phyloP scores from a whole-genome alignment of 2,113 vertebrate species.

The Pluvianellus socialis region DNA sequence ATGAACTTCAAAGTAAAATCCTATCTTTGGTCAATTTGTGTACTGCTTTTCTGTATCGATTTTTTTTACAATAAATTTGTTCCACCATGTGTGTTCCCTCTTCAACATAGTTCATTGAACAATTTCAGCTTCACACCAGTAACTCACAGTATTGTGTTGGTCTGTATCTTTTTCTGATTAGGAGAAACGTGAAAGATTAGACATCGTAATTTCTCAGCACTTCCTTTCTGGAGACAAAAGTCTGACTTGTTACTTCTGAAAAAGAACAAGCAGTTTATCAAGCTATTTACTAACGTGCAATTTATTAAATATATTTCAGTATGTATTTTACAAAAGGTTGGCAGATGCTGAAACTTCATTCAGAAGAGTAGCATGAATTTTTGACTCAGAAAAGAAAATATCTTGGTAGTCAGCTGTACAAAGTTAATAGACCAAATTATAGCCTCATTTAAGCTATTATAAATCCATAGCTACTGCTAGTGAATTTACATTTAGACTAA shows the following conservation, averaged over 20 bases:
- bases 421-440: conserved; percentile 60
- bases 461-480: conserved; percentile 48
- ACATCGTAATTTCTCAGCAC: background rate
- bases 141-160: background rate
- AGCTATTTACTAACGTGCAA: background rate
- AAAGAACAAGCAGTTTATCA: background rate
- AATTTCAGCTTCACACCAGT: background rate
- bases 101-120: background rate
- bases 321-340: background rate
- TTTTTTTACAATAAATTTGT: background rate
- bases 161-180: background rate
- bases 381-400: conserved; percentile 9
- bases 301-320: background rate
- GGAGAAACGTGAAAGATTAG: background rate
- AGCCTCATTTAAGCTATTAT: conserved; percentile 56
- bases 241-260: background rate
- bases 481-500: conserved; percentile 53
- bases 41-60: background rate
- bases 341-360: background rate
- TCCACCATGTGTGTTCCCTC: background rate
- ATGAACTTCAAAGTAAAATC: background rate
- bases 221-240: background rate
- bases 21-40: background rate
- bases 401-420: conserved; percentile 39
- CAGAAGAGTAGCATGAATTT: background rate